These are phyloP conservation scores for Andrena marginata DNA, from an alignment of 2,888 invertebrate species.

Conservation along the genomic window DNA sequence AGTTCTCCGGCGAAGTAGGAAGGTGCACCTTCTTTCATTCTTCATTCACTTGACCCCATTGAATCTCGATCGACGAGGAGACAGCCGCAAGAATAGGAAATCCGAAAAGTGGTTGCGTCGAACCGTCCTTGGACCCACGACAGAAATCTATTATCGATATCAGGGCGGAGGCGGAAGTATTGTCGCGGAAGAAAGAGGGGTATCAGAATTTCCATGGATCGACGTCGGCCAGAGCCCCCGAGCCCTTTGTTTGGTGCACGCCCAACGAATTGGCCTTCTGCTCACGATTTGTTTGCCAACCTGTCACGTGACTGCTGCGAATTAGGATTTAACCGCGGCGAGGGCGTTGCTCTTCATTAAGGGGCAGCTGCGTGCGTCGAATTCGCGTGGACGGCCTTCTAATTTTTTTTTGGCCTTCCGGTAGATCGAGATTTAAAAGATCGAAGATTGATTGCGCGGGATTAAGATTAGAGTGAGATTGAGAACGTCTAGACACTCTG, in stretches of 20 bases:
- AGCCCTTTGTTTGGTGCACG: constrained; percentile 45
- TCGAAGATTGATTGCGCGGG: constrained; percentile 15
- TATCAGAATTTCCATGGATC: constrained; percentile 75
- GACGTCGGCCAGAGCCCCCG: constrained; percentile 71
- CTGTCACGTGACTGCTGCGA: constrained; percentile 80
- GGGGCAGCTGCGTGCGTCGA: constrained; percentile 46
- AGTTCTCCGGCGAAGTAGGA: neutral
- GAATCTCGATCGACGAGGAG: neutral
- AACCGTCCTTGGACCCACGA: constrained; percentile 11
- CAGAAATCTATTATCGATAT: constrained; percentile 52
- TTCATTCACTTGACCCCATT: neutral
- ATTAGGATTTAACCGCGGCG: constrained; percentile 78
- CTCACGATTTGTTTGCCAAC: constrained; percentile 72
- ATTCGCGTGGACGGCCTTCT: constrained; percentile 22
- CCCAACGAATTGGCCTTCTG: constrained; percentile 52
- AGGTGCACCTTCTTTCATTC: neutral
- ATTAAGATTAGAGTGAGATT: constrained; percentile 29
- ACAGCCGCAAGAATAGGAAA: constrained; percentile 17
- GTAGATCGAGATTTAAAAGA: constrained; percentile 10
- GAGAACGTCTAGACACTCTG: neutral
- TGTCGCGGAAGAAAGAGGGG: constrained; percentile 37
- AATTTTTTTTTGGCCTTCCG: neutral
- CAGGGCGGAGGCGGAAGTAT: constrained; percentile 53
- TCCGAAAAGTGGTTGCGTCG: constrained; percentile 25
- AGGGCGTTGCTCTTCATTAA: constrained; percentile 64